These are phyloP conservation scores for Ctenochaetus hawaiiensis DNA, from an alignment of 2,797 vertebrate species.

Conservation along the genomic window DNA sequence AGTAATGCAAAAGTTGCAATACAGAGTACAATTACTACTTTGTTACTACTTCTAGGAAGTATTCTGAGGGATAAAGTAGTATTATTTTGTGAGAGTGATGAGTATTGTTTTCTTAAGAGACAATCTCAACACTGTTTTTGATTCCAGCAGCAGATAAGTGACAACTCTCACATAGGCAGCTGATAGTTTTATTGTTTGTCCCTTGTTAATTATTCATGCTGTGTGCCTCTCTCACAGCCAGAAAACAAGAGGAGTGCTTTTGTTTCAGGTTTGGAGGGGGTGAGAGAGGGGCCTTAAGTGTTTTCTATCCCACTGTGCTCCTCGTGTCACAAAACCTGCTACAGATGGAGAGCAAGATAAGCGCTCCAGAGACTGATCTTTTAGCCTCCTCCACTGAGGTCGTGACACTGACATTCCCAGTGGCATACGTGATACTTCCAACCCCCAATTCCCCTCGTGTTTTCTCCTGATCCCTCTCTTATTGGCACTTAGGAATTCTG, in stretches of 20 bases:
- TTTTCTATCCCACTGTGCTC: constrained; percentile 77
- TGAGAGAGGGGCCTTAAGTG: constrained; percentile 60
- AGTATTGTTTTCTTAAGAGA: constrained; percentile 17
- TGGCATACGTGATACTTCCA: constrained; percentile 79
- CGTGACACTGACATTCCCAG: constrained; percentile 86
- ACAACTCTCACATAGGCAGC: constrained; percentile 52
- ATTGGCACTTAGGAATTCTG: constrained; percentile 37
- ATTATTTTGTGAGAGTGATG: constrained; percentile 6
- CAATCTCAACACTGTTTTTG: constrained; percentile 31
- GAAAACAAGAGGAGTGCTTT: constrained; percentile 74
- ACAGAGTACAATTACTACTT: constrained; percentile 20
- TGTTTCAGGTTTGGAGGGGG: constrained; percentile 60
- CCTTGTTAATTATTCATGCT: constrained; percentile 78
- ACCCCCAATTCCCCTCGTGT: constrained; percentile 58
- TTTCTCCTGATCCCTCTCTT: constrained; percentile 60
- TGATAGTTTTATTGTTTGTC: constrained; percentile 67
- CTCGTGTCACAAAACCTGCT: constrained; percentile 82
- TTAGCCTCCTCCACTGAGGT: constrained; percentile 80
- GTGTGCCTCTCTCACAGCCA: constrained; percentile 58
- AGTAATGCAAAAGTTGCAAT: constrained; percentile 13
- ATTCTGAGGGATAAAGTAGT: constrained; percentile 9
- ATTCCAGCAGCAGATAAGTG: constrained; percentile 55
- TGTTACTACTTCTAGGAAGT: constrained; percentile 8
- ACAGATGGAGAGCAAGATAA: constrained; percentile 86
- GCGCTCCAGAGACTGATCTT: constrained; percentile 74